A percentile compares a stretch with the other conserved stretches of the same genome.
Conservation (phyloP, 2,113 vertebrate genomes). For the Notothenia rossii region DNA sequence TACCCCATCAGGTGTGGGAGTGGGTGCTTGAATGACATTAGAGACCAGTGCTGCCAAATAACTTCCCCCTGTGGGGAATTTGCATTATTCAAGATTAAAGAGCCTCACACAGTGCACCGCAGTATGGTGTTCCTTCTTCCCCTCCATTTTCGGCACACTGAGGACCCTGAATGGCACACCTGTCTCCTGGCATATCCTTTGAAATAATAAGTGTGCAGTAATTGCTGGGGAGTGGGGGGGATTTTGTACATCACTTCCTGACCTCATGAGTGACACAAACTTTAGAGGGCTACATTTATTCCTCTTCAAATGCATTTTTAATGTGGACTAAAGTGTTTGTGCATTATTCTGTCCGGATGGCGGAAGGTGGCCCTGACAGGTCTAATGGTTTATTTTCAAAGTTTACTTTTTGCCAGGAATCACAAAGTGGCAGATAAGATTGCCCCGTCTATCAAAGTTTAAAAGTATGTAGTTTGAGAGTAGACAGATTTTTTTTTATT, state of each 20-base stretch:
- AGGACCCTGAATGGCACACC: conserved; percentile 82
- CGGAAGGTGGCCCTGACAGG: conserved; percentile 68
- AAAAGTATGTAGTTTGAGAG: conserved; percentile 68
- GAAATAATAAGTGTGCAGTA: conserved; percentile 84
- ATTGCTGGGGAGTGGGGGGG: conserved; percentile 80
- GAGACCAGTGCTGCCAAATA: conserved; percentile 77
- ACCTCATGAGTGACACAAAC: conserved; percentile 85
- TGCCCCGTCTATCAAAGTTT: conserved; percentile 71
- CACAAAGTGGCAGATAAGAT: conserved; percentile 78
- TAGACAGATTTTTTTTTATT: conserved; percentile 71
- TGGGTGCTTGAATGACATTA: conserved; percentile 75
- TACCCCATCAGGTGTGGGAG: conserved; percentile 79
- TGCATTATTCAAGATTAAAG: conserved; percentile 86
- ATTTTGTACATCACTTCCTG: conserved; percentile 83
- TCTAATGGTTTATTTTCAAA: conserved; percentile 77
- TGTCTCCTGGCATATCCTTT: conserved; percentile 84
- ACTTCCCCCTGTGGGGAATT: conserved; percentile 83
- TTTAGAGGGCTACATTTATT: conserved; percentile 81
- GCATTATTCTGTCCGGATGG: conserved; percentile 72
- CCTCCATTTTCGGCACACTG: conserved; percentile 74
- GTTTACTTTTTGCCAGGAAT: conserved; percentile 59
- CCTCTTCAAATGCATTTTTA: conserved; percentile 83
- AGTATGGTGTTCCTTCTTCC: conserved; percentile 74
- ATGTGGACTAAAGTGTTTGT: conserved; percentile 80
- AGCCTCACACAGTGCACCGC: conserved; percentile 74